These are phyloP conservation scores for Drosophila anomelani DNA, from an alignment of 2,888 invertebrate genomes.

Conservation along the genomic window DNA sequence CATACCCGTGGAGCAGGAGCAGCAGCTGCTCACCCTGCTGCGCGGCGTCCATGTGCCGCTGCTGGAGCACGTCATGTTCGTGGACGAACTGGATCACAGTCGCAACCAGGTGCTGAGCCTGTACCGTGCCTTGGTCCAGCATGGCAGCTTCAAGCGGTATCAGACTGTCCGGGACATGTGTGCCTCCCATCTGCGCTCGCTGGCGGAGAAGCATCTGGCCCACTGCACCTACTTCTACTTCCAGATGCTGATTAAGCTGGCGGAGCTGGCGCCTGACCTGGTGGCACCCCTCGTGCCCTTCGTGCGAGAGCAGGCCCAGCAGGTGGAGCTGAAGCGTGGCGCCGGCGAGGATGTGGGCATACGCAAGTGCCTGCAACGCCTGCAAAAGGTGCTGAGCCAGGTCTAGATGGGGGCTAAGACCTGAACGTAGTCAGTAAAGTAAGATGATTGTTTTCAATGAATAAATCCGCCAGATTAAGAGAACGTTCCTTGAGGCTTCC, in stretches of 20 bases:
- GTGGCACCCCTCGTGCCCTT: constrained; percentile 75
- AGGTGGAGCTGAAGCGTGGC: constrained; percentile 83
- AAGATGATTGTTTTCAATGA: neutral
- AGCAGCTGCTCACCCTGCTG: constrained; percentile 72
- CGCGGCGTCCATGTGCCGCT: constrained; percentile 74
- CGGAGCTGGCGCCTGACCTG: constrained; percentile 70
- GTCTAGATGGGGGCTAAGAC: neutral
- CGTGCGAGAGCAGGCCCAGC: constrained; percentile 74
- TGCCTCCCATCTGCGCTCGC: constrained; percentile 69
- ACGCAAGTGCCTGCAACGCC: constrained; percentile 75
- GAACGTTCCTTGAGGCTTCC: neutral
- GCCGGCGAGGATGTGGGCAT: constrained; percentile 83
- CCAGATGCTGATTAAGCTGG: constrained; percentile 82
- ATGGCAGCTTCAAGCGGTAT: constrained; percentile 62
- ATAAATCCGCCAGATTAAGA: neutral
- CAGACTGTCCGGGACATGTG: constrained; percentile 63
- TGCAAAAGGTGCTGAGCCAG: constrained; percentile 54
- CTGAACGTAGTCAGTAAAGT: too few relatives aligned
- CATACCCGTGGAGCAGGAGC: constrained; percentile 30
- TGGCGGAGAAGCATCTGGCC: constrained; percentile 83
- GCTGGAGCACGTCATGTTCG: constrained; percentile 84
- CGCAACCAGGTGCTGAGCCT: constrained; percentile 75
- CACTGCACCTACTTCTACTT: constrained; percentile 83
- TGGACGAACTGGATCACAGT: constrained; percentile 83
- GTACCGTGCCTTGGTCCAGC: constrained; percentile 67